Percentiles rank a stretch among this genome's conserved stretches.
Evolutionary conservation across 2,797 vertebrate genomes (phyloP).

Genomic region (Phataginus tetradactyla): DNA sequence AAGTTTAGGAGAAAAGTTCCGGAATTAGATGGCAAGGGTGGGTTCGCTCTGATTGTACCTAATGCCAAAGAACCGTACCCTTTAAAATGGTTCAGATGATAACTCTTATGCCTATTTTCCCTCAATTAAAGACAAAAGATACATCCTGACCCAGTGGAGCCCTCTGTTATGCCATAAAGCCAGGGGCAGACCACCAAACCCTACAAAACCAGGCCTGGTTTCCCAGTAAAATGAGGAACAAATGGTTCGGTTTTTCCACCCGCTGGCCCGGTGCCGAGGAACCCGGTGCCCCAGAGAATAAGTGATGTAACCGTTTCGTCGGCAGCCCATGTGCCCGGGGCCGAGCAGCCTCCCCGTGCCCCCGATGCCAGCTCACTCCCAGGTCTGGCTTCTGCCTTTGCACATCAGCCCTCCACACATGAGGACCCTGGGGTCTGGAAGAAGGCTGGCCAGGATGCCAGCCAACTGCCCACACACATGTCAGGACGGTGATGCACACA

Average conservation of each 20-base stretch:
- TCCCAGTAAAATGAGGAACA: not conserved
- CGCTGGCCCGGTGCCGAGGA: rapidly evolving
- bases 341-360: not conserved
- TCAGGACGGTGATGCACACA: rapidly evolving
- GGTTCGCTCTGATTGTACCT: not conserved
- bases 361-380: not conserved
- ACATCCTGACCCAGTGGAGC: not conserved
- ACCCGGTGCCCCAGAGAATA: not conserved
- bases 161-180: slow-evolving; percentile 8
- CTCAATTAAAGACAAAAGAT: not conserved
- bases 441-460: not conserved
- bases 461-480: rapidly evolving
- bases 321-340: rapidly evolving
- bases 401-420: rapidly evolving
- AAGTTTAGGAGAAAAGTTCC: not conserved
- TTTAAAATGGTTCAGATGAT: not conserved
- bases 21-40: not conserved
- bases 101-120: too few species aligned
- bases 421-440: not conserved
- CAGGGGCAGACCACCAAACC: not conserved
- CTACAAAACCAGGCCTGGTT: not conserved
- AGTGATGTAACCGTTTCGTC: rapidly evolving
- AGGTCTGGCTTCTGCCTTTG: not conserved
- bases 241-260: not conserved
- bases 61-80: not conserved